Conservation (phyloP, 2,797 vertebrate genomes). For the Phalanger gymnotis region DNA sequence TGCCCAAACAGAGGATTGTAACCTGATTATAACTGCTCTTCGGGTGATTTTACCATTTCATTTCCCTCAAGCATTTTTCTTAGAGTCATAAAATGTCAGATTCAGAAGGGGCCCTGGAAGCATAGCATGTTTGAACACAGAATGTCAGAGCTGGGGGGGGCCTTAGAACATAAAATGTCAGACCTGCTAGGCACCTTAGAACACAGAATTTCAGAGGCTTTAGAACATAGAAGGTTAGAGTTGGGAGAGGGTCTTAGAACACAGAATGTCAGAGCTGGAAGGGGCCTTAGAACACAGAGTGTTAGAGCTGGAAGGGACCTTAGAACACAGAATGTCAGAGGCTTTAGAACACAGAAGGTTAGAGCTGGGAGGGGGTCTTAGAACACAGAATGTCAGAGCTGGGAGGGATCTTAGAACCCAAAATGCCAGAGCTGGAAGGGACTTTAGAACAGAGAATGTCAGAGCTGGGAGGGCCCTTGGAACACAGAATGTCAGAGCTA, state of each 20-base stretch:
- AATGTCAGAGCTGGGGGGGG: background rate
- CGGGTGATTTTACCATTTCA: rapidly evolving
- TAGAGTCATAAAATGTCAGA: background rate
- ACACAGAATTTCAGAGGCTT: background rate
- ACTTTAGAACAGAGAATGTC: background rate
- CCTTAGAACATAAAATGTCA: background rate
- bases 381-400: too few relatives aligned
- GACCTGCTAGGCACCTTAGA: background rate
- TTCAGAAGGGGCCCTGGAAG: background rate
- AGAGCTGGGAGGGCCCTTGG: background rate
- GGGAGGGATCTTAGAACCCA: background rate
- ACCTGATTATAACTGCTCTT: rapidly evolving
- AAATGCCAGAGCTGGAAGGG: background rate
- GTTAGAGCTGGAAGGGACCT: too few relatives aligned
- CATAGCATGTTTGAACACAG: background rate
- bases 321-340: too few relatives aligned
- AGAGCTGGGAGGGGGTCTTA: too few relatives aligned
- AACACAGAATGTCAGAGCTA: background rate
- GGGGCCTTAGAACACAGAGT: too few relatives aligned
- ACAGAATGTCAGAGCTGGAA: background rate
- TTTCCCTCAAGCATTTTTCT: background rate
- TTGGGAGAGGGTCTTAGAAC: background rate
- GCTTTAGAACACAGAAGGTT: too few relatives aligned
- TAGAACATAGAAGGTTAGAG: background rate
- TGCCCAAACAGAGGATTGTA: background rate